A percentile compares a stretch with the other conserved stretches of the same genome.
These are phyloP conservation scores for Drosophila erecta DNA, from an alignment of 1,140 invertebrate genomes.

Conservation along the genomic window DNA sequence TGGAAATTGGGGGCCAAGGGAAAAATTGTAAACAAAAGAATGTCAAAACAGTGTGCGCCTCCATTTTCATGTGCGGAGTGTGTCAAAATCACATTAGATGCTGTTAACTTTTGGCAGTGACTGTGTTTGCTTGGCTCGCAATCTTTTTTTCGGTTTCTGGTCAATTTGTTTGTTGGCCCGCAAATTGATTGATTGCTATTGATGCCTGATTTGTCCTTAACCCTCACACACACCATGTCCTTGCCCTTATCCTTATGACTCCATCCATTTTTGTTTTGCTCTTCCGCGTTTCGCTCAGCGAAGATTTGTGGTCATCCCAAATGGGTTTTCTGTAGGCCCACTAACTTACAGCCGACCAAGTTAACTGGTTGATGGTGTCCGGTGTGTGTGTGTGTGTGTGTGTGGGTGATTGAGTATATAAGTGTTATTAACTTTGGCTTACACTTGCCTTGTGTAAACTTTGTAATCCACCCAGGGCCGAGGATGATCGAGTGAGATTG, in stretches of 20 bases:
- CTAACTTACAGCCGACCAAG: slow-evolving; percentile 31
- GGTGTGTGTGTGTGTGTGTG: not conserved
- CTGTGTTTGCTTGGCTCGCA: slow-evolving; percentile 21
- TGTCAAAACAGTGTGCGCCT: slow-evolving; percentile 10
- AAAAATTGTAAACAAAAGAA: slow-evolving; percentile 58
- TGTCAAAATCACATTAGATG: slow-evolving; percentile 81
- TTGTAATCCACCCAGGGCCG: slow-evolving; percentile 35
- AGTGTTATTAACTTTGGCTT: slow-evolving; percentile 67
- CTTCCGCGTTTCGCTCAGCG: slow-evolving; percentile 7
- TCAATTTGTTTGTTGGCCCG: slow-evolving; percentile 65
- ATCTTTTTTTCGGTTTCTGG: slow-evolving; percentile 24
- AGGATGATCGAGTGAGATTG: slow-evolving; percentile 14
- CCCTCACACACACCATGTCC: slow-evolving; percentile 39
- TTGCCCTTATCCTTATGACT: slow-evolving; percentile 15
- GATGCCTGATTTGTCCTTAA: slow-evolving; percentile 80
- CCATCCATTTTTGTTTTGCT: not conserved
- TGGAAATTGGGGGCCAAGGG: not conserved
- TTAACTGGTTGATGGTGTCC: slow-evolving; percentile 9
- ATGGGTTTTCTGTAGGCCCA: slow-evolving; percentile 28
- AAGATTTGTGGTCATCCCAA: slow-evolving; percentile 52
- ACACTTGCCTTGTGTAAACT: slow-evolving; percentile 67
- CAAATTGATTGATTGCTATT: slow-evolving; percentile 82
- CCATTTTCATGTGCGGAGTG: slow-evolving; percentile 38
- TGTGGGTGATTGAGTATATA: slow-evolving; percentile 20
- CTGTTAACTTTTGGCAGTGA: slow-evolving; percentile 70